Conservation (phyloP, 2,888 invertebrate species). For the Pantelozetes paolii region DNA sequence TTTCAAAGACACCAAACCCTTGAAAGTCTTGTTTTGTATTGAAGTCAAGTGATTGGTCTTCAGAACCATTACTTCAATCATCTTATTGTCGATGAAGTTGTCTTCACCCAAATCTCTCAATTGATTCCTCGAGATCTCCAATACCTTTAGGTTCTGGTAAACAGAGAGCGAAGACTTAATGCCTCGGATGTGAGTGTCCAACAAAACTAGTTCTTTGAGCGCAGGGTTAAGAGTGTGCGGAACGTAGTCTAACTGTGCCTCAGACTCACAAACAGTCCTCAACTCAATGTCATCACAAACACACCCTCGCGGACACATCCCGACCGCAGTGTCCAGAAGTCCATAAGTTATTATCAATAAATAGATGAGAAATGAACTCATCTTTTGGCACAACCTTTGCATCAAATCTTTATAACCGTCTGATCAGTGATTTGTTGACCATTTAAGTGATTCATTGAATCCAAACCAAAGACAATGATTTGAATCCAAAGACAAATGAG, state of each 20-base stretch:
- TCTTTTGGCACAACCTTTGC: slow-evolving; percentile 34
- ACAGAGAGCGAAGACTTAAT: slow-evolving; percentile 68
- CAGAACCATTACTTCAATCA: slow-evolving; percentile 69
- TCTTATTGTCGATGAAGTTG: slow-evolving; percentile 72
- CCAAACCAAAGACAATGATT: background rate
- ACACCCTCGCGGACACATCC: slow-evolving; percentile 71
- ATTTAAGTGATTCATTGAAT: background rate
- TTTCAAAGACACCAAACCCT: slow-evolving; percentile 68
- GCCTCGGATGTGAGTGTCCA: slow-evolving; percentile 72
- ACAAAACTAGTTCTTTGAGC: slow-evolving; percentile 64
- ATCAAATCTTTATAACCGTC: background rate
- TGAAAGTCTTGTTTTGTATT: slow-evolving; percentile 69
- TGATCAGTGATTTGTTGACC: background rate
- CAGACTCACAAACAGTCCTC: slow-evolving; percentile 68
- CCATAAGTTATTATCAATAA: background rate
- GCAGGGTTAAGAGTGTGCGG: slow-evolving; percentile 80
- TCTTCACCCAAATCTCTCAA: slow-evolving; percentile 73
- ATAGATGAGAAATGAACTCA: background rate
- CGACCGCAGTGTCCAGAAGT: background rate
- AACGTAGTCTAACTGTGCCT: slow-evolving; percentile 73
- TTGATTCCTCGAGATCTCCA: slow-evolving; percentile 79
- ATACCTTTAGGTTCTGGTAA: slow-evolving; percentile 70
- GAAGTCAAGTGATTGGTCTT: slow-evolving; percentile 71
- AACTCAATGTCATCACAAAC: slow-evolving; percentile 75
- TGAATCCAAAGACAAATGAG: too few relatives aligned